Evolutionary conservation across 2,113 vertebrate species (phyloP).

Genomic region (Ptyas mucosa): DNA sequence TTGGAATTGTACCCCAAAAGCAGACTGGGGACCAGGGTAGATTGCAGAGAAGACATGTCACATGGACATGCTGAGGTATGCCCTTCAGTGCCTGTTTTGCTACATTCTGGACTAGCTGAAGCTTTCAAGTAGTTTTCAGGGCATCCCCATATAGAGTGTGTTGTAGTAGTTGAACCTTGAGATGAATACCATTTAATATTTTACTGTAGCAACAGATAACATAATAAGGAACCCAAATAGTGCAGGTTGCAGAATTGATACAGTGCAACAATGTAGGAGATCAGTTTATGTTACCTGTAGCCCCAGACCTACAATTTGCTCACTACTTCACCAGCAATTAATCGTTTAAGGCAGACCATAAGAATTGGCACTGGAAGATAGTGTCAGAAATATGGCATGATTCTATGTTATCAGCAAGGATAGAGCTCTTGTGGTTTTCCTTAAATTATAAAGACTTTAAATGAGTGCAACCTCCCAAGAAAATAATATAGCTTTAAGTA

Average conservation of each 20-base stretch:
- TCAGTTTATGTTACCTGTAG: background rate
- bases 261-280: background rate
- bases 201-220: conserved; percentile 19
- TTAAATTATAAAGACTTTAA: background rate
- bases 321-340: background rate
- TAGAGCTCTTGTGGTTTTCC: background rate
- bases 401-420: background rate
- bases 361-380: background rate
- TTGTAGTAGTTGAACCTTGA: background rate
- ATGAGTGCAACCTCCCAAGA: background rate
- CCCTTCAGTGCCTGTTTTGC: background rate
- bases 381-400: background rate
- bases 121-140: background rate
- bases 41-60: background rate
- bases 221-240: conserved; percentile 15
- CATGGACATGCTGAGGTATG: background rate
- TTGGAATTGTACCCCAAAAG: background rate
- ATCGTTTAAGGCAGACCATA: background rate
- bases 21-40: background rate
- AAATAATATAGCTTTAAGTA: background rate
- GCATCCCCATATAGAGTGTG: background rate
- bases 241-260: conserved; percentile 18
- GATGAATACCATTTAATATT: background rate
- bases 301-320: background rate
- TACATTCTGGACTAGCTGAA: background rate